phyloP scores from a whole-genome alignment of 2,888 invertebrate species.

The Euzetes globulus region DNA sequence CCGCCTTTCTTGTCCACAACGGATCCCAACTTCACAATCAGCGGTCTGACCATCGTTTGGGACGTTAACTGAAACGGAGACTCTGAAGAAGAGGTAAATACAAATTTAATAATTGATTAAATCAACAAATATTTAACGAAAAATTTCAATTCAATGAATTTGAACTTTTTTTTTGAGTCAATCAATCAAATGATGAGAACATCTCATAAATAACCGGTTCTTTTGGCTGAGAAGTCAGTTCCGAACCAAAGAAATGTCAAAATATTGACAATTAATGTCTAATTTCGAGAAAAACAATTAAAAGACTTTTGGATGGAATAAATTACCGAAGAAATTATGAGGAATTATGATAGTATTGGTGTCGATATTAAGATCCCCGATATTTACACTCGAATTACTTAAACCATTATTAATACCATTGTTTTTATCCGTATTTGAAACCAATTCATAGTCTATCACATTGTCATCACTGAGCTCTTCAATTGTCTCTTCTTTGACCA shows the following conservation, averaged over 20 bases:
- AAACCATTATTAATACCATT: background rate
- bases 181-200: too few species aligned
- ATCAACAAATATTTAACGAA: background rate
- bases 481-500: background rate
- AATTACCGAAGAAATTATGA: conserved; percentile 22
- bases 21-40: conserved; percentile 5
- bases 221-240: too few species aligned
- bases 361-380: background rate
- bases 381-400: background rate
- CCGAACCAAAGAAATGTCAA: too few species aligned
- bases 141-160: too few species aligned
- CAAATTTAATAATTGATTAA: background rate
- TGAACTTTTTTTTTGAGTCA: too few species aligned
- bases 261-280: too few species aligned
- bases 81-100: background rate
- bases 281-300: too few species aligned
- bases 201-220: too few species aligned
- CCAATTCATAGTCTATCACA: background rate
- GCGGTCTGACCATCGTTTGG: background rate
- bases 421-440: background rate
- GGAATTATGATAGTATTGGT: conserved; percentile 22
- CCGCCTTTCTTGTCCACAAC: background rate
- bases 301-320: too few species aligned
- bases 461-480: background rate
- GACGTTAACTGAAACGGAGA: background rate